Evolutionary conservation across 2,797 vertebrate genomes (phyloP).

Genomic region (Coregonus suidteri): DNA sequence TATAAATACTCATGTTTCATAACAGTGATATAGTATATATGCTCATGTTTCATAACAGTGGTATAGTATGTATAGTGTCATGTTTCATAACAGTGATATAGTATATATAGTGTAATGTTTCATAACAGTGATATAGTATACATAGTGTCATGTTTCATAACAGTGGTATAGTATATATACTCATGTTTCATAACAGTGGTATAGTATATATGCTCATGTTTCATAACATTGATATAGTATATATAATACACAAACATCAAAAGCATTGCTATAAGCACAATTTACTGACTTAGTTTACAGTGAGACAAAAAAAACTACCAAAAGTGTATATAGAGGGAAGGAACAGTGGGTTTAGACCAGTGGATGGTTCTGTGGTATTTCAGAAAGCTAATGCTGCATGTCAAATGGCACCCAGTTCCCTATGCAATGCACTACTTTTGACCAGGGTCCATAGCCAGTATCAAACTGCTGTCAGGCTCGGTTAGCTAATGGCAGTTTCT

Average conservation of each 20-base stretch:
- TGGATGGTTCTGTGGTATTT: conserved; percentile 27
- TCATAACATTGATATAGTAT: too few relatives aligned
- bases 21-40: too few relatives aligned
- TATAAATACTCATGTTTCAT: too few relatives aligned
- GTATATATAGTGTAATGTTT: too few relatives aligned
- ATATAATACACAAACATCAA: not conserved
- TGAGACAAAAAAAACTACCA: not conserved
- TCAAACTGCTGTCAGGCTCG: conserved; percentile 11
- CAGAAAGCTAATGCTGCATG: not conserved
- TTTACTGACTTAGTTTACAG: not conserved
- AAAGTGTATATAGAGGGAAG: not conserved
- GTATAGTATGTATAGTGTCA: too few relatives aligned
- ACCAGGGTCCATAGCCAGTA: conserved; percentile 11
- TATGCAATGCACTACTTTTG: not conserved
- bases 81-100: too few relatives aligned
- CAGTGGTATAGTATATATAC: too few relatives aligned
- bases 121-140: too few relatives aligned
- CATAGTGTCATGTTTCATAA: too few relatives aligned
- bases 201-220: too few relatives aligned
- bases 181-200: too few relatives aligned
- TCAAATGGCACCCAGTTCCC: not conserved
- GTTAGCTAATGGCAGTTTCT: conserved; percentile 33
- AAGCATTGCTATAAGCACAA: not conserved
- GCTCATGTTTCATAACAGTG: too few relatives aligned
- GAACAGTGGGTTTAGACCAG: conserved; percentile 8